phyloP scores from a whole-genome alignment of 2,797 vertebrate species.

The Sorex maritimensis region DNA sequence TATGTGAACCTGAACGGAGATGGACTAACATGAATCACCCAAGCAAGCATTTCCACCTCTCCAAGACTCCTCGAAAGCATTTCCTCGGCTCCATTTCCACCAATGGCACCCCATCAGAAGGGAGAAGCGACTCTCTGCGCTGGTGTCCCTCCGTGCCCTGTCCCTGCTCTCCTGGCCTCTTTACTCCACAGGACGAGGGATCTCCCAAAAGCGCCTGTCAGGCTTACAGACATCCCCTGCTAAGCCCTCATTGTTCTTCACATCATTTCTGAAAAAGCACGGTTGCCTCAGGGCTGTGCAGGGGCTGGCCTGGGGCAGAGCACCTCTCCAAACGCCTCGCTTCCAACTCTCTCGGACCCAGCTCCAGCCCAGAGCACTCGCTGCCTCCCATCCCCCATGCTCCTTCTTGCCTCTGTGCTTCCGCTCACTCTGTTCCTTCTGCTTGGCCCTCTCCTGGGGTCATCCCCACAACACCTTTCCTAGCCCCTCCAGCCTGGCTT shows the following conservation, averaged over 20 bases:
- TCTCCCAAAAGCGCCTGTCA: no score
- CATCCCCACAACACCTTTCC: neutral
- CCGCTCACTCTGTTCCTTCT: neutral
- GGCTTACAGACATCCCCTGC: neutral
- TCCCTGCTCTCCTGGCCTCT: neutral
- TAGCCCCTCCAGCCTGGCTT: neutral
- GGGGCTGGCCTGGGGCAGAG: neutral
- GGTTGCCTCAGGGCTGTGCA: conserved; percentile 8
- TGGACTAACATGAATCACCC: neutral
- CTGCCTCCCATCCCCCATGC: neutral
- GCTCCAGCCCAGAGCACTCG: neutral
- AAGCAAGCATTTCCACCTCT: neutral
- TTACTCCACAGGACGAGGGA: no score
- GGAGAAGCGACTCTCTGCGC: neutral
- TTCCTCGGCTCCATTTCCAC: neutral
- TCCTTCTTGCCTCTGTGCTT: neutral
- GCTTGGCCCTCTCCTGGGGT: neutral
- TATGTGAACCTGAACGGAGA: neutral
- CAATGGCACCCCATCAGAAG: neutral
- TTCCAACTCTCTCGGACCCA: neutral
- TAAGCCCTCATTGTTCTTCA: no score
- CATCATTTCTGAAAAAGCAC: no score
- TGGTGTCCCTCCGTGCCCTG: neutral
- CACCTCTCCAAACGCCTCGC: neutral
- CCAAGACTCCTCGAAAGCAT: neutral